A percentile compares a stretch with the other conserved stretches of the same genome.
These are phyloP conservation scores for Regulus satrapa DNA, from an alignment of 2,113 vertebrate species.

Conservation along the genomic window DNA sequence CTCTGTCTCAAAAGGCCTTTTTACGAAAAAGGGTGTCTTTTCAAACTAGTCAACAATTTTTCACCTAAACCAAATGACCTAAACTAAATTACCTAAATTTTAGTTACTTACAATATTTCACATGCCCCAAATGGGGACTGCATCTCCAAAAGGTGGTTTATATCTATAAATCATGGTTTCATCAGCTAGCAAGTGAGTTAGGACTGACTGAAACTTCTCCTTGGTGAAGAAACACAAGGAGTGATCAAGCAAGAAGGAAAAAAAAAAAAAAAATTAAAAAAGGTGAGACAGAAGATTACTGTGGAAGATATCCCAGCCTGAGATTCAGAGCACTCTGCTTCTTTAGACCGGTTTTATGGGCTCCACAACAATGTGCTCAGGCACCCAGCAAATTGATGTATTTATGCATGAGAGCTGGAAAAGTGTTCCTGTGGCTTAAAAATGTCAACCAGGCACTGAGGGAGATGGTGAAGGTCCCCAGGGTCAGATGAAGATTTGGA, in stretches of 20 bases:
- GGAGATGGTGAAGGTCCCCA: neutral
- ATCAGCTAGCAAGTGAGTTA: neutral
- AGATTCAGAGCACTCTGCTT: neutral
- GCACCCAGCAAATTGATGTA: neutral
- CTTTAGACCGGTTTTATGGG: neutral
- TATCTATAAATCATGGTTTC: neutral
- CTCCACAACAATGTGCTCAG: neutral
- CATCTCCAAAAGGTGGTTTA: neutral
- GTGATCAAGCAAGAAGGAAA: neutral
- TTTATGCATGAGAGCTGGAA: neutral
- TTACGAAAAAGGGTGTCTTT: neutral
- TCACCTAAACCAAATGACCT: neutral
- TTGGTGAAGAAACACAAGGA: neutral
- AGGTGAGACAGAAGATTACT: neutral
- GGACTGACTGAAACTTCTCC: neutral
- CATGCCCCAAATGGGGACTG: accelerated
- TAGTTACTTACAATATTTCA: neutral
- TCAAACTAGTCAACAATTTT: neutral
- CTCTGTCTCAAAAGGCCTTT: neutral
- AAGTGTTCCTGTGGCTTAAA: neutral
- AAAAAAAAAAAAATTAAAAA: neutral
- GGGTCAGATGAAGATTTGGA: neutral
- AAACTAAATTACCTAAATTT: no score
- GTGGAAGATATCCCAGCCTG: neutral
- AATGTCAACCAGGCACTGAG: neutral